Conservation (phyloP, 2,888 invertebrate genomes). For the Mimumesa dahlbomi region DNA sequence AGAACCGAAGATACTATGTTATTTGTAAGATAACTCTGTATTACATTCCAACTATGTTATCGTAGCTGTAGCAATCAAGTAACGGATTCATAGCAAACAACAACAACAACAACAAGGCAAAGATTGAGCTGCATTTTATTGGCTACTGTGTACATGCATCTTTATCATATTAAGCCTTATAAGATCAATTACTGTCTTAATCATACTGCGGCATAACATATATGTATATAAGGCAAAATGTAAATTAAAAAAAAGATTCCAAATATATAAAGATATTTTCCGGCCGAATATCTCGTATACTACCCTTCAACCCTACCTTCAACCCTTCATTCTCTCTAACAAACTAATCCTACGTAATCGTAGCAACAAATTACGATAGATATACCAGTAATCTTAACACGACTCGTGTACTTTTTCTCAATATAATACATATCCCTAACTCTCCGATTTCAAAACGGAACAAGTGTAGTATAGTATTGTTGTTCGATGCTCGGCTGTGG, state of each 20-base stretch:
- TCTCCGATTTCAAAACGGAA: too few relatives aligned
- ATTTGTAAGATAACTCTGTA: constrained; percentile 63
- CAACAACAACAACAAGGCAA: too few relatives aligned
- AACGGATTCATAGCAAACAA: constrained; percentile 34
- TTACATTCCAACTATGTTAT: constrained; percentile 67
- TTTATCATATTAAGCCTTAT: constrained; percentile 58
- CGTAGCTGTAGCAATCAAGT: constrained; percentile 57
- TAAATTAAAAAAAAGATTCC: constrained; percentile 65
- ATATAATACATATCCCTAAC: too few relatives aligned
- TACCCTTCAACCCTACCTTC: constrained; percentile 1
- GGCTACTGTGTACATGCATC: constrained; percentile 47
- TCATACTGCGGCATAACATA: constrained; percentile 50
- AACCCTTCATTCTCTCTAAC: too few relatives aligned
- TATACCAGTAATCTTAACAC: too few relatives aligned
- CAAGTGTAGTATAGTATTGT: background rate
- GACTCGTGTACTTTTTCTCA: too few relatives aligned
- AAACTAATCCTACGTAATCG: too few relatives aligned
- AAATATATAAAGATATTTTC: constrained; percentile 79
- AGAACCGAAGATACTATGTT: constrained; percentile 54
- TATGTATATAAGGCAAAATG: constrained; percentile 67
- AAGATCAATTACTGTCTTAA: constrained; percentile 52
- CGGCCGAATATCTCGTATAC: constrained; percentile 62
- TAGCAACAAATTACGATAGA: too few relatives aligned
- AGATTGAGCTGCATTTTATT: constrained; percentile 49
- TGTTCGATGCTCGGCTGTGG: constrained; percentile 15